These are phyloP conservation scores for Lordiphosa andalusiaca DNA, from an alignment of 2,888 invertebrate genomes.

Conservation along the genomic window DNA sequence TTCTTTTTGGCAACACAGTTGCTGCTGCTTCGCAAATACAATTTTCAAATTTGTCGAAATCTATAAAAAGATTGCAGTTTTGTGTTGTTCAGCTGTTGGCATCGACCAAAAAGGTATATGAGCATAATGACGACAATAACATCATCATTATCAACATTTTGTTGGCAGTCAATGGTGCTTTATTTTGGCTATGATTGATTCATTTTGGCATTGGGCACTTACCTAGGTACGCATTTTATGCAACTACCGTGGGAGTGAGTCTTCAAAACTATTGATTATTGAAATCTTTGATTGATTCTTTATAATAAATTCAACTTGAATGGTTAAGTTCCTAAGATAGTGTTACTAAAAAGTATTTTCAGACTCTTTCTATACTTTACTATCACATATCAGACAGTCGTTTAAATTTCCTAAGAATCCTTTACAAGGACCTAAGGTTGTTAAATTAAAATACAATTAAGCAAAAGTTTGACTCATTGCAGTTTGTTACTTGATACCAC, in stretches of 20 bases:
- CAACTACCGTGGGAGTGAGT: conserved; percentile 26
- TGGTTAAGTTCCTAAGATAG: too few species aligned
- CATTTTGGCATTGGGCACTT: conserved; percentile 47
- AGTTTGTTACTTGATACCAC: too few species aligned
- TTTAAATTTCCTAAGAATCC: too few species aligned
- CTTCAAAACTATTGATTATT: background rate
- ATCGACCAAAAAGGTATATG: conserved; percentile 54
- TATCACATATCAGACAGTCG: too few species aligned
- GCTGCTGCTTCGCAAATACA: conserved; percentile 63
- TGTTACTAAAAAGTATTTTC: too few species aligned
- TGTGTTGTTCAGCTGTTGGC: conserved; percentile 62
- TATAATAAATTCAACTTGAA: too few species aligned
- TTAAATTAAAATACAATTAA: too few species aligned
- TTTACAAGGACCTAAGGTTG: too few species aligned
- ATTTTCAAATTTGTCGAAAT: conserved; percentile 70
- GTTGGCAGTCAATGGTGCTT: conserved; percentile 57
- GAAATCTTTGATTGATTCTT: too few species aligned
- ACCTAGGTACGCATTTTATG: conserved; percentile 44
- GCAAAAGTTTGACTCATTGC: too few species aligned
- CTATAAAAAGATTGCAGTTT: conserved; percentile 75
- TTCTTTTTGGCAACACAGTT: conserved; percentile 58
- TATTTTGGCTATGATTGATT: conserved; percentile 58
- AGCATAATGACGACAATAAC: conserved; percentile 62
- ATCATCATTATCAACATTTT: conserved; percentile 18
- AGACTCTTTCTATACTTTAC: too few species aligned